A percentile compares a stretch with the other conserved stretches of the same genome.
Evolutionary conservation across 2,888 invertebrate species (phyloP).

Genomic region (Syrphus vitripennis): DNA sequence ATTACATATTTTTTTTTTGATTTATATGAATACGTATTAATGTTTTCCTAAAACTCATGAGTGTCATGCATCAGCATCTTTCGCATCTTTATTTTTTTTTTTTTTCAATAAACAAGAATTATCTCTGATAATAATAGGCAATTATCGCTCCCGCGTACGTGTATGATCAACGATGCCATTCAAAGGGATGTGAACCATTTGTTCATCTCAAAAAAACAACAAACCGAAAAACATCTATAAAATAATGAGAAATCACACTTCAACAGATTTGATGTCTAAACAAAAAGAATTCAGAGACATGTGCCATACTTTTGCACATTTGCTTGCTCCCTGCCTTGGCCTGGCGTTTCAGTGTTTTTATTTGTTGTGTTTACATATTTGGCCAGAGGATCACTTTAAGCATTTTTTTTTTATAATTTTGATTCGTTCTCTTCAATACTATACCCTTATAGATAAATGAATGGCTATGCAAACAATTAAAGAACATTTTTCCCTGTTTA

Average conservation of each 20-base stretch:
- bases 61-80: neutral
- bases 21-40: too few relatives aligned
- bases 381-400: slow-evolving; percentile 53
- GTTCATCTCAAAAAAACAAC: slow-evolving; percentile 49
- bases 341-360: slow-evolving; percentile 28
- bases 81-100: too few relatives aligned
- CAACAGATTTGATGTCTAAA: slow-evolving; percentile 70
- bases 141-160: slow-evolving; percentile 7
- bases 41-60: neutral
- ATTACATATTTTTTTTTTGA: too few relatives aligned
- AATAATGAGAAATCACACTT: slow-evolving; percentile 67
- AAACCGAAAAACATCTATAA: slow-evolving; percentile 17
- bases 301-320: slow-evolving; percentile 68
- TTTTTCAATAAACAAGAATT: neutral
- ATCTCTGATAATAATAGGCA: slow-evolving; percentile 7
- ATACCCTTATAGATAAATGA: slow-evolving; percentile 22
- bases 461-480: slow-evolving; percentile 53
- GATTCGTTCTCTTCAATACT: neutral
- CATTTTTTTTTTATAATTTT: neutral
- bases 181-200: slow-evolving; percentile 66
- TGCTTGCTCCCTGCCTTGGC: slow-evolving; percentile 2
- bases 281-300: slow-evolving; percentile 66
- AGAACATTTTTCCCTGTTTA: slow-evolving; percentile 4
- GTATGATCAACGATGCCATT: slow-evolving; percentile 48
- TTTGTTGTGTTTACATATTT: slow-evolving; percentile 55